These are phyloP conservation scores for Epinephelus cyanopodus DNA, from an alignment of 2,113 vertebrate species.

Conservation along the genomic window DNA sequence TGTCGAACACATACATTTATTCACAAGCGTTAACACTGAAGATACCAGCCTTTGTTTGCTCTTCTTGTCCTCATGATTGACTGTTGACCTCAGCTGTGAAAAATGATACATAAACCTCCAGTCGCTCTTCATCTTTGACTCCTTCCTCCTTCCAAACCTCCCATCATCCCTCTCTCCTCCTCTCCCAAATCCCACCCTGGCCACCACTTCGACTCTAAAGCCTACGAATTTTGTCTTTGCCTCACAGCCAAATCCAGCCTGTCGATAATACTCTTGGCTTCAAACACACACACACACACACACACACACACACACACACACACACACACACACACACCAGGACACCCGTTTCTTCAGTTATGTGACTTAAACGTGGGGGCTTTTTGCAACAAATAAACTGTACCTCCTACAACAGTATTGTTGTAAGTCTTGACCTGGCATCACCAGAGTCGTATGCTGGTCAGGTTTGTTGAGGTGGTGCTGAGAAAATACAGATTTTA, in stretches of 20 bases:
- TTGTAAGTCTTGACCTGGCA: neutral
- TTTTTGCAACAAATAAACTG: neutral
- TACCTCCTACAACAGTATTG: neutral
- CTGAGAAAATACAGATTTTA: neutral
- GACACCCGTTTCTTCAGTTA: neutral
- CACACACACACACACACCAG: neutral
- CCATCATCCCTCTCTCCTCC: constrained; percentile 29
- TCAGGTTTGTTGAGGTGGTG: neutral
- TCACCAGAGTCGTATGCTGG: neutral
- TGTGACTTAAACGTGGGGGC: constrained; percentile 29
- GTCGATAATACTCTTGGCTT: constrained; percentile 28
- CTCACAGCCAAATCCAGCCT: constrained; percentile 36
- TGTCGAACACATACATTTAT: neutral
- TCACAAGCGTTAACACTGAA: neutral
- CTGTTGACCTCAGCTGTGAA: neutral
- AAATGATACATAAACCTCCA: neutral
- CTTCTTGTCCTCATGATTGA: neutral
- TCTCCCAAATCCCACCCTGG: constrained; percentile 42
- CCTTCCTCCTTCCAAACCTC: constrained; percentile 13
- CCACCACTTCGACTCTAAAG: constrained; percentile 19
- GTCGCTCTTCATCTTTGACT: neutral
- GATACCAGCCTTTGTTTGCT: neutral
- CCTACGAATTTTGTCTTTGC: constrained; percentile 35
- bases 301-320: constrained; percentile 1
- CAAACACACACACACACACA: constrained; percentile 13